These are phyloP conservation scores for Flabesymbios commensalis DNA, from an alignment of 2,888 invertebrate species.

Conservation along the genomic window DNA sequence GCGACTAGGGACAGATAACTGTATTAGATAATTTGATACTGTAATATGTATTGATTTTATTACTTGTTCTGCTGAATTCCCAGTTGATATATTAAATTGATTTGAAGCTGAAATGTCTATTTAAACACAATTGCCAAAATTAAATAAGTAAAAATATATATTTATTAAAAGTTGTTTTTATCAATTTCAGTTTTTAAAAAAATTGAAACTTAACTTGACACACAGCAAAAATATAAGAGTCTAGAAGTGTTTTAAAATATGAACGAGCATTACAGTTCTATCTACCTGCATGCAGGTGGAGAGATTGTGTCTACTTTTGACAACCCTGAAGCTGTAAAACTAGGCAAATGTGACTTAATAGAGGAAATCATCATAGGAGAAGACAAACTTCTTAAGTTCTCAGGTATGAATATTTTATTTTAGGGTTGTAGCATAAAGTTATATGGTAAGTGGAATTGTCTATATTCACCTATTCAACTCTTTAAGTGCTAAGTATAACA, in stretches of 20 bases:
- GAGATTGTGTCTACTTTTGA: conserved; percentile 99
- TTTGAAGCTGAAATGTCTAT: neutral
- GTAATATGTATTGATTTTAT: no score
- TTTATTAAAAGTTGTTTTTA: no score
- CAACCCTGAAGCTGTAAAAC: conserved; percentile 84
- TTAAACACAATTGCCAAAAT: neutral
- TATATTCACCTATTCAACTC: no score
- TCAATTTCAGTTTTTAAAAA: neutral
- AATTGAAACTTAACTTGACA: neutral
- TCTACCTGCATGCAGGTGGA: conserved; percentile 72
- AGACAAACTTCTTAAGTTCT: conserved; percentile 90
- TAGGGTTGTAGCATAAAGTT: no score
- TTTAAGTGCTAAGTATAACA: no score
- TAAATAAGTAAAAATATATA: neutral
- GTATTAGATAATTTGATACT: no score
- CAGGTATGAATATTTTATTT: conserved; percentile 65
- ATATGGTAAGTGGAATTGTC: no score
- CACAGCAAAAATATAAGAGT: neutral
- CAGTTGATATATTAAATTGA: neutral
- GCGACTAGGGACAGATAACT: no score
- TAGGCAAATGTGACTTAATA: conserved; percentile 92
- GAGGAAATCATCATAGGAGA: conserved; percentile 99
- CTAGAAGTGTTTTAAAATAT: no score
- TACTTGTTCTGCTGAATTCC: no score
- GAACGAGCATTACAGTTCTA: no score